These are phyloP conservation scores for Caenorhabditis plicata DNA, from an alignment of 2,888 invertebrate species.

Conservation along the genomic window DNA sequence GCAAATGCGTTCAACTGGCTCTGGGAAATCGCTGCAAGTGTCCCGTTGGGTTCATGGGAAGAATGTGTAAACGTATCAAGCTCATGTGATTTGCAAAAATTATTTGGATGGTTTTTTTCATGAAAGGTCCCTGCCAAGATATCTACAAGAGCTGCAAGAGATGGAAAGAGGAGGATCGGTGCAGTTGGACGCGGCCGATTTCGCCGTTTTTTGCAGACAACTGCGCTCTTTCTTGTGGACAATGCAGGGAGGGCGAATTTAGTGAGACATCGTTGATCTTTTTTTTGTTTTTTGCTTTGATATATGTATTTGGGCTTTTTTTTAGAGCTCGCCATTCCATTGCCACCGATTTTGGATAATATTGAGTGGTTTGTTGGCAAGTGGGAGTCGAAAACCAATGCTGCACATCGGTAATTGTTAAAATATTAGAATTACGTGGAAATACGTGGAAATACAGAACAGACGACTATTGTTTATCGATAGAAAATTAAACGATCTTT, in stretches of 20 bases:
- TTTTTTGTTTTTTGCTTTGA: not conserved
- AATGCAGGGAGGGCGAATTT: constrained; percentile 29
- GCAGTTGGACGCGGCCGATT: constrained; percentile 54
- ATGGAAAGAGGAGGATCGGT: constrained; percentile 60
- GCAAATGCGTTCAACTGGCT: constrained; percentile 35
- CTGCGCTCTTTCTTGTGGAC: constrained; percentile 56
- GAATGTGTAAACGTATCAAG: constrained; percentile 46
- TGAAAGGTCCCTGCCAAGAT: constrained; percentile 62
- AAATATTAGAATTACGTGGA: too few relatives aligned
- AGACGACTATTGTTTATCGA: too few relatives aligned
- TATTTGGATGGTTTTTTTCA: not conserved
- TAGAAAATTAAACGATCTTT: too few relatives aligned
- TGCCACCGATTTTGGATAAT: constrained; percentile 61
- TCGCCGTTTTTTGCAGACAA: constrained; percentile 62
- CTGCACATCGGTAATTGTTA: constrained; percentile 11
- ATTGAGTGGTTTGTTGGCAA: constrained; percentile 60
- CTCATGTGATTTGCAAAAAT: not conserved
- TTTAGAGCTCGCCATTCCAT: constrained; percentile 49
- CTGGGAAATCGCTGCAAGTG: constrained; percentile 54
- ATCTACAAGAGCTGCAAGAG: constrained; percentile 57
- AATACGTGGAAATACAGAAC: too few relatives aligned
- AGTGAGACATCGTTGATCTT: too few relatives aligned
- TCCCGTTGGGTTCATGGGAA: constrained; percentile 56
- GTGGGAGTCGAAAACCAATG: constrained; percentile 55
- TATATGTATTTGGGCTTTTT: constrained; percentile 4